phyloP scores from a whole-genome alignment of 2,888 invertebrate genomes.

The Mesopsocus fuscifrons region DNA sequence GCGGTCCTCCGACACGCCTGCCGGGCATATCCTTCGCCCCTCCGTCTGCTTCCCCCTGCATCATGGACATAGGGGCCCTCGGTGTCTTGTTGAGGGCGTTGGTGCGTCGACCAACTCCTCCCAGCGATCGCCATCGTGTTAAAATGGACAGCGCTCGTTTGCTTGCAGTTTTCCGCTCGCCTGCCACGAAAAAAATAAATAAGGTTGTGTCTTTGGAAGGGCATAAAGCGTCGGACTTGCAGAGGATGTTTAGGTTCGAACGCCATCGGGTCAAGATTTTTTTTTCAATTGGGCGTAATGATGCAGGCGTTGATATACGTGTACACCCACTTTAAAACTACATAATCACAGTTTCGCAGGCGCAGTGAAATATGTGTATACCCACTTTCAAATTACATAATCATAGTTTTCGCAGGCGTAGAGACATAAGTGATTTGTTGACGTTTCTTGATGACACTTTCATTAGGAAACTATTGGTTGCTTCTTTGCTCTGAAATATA shows the following conservation, averaged over 20 bases:
- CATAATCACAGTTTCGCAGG: no score
- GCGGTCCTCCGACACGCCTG: background rate
- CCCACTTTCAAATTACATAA: no score
- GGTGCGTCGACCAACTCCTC: constrained; percentile 21
- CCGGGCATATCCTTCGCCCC: background rate
- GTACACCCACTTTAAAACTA: no score
- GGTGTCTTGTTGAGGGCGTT: background rate
- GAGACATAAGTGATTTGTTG: no score
- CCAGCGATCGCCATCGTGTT: constrained; percentile 27
- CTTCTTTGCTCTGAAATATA: no score
- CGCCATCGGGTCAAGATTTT: background rate
- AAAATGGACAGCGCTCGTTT: constrained; percentile 28
- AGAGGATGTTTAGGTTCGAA: background rate
- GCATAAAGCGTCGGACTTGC: background rate
- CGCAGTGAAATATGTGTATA: no score
- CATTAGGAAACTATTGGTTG: no score
- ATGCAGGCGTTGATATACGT: no score
- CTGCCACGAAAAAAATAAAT: background rate
- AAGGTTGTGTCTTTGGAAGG: background rate
- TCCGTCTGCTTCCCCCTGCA: background rate
- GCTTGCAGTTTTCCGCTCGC: constrained; percentile 11
- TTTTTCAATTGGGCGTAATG: background rate
- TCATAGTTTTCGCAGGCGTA: no score
- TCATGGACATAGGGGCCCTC: background rate
- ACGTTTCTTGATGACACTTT: no score